phyloP scores from a whole-genome alignment of 2,113 vertebrate species.

The Podilymbus podiceps region DNA sequence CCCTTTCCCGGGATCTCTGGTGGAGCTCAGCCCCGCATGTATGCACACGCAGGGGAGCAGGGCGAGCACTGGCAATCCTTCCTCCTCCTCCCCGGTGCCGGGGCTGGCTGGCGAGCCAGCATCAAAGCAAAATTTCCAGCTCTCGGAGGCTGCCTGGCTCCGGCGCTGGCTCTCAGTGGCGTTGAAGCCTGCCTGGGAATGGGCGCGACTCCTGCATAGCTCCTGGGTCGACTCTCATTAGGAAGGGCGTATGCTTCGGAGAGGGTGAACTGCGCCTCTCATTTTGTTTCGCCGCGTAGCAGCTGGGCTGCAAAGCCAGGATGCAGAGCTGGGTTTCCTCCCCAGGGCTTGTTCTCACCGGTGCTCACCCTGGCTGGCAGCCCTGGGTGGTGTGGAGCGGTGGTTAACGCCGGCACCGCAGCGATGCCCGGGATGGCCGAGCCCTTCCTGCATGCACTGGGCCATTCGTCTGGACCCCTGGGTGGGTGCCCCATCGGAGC shows the following conservation, averaged over 20 bases:
- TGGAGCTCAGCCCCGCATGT: background rate
- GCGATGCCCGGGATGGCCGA: background rate
- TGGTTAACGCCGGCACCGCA: fast-evolving
- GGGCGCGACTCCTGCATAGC: conserved; percentile 34
- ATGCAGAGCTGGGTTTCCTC: background rate
- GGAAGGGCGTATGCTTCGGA: conserved; percentile 11
- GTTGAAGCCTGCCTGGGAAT: conserved; percentile 37
- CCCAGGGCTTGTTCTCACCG: conserved; percentile 23
- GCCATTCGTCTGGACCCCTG: background rate
- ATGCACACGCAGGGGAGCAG: background rate
- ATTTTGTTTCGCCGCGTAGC: background rate
- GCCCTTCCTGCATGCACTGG: fast-evolving
- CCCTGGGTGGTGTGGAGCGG: fast-evolving
- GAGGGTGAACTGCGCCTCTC: background rate
- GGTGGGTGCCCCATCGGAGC: fast-evolving
- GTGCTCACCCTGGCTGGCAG: background rate
- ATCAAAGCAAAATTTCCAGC: conserved; percentile 37
- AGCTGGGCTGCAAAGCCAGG: background rate
- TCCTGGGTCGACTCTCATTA: conserved; percentile 48
- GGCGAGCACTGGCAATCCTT: background rate
- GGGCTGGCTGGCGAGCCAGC: background rate
- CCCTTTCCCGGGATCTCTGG: background rate
- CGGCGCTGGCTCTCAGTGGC: background rate
- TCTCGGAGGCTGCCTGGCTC: conserved; percentile 31
- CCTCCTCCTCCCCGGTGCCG: background rate